Evolutionary conservation across 2,797 vertebrate species (phyloP).

Genomic region (Parauchenoglanis ngamensis): DNA sequence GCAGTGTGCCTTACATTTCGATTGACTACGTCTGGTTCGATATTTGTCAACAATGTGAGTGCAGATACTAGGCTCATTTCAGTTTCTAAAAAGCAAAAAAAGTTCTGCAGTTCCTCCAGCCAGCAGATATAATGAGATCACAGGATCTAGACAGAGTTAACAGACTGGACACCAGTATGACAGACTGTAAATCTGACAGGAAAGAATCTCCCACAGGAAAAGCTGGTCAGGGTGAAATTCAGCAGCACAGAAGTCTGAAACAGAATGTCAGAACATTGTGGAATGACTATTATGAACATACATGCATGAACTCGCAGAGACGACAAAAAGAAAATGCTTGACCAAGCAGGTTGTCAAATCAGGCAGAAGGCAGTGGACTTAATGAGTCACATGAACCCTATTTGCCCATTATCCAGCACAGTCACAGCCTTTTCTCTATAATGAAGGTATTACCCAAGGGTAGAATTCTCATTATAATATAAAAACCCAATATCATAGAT

Average conservation of each 20-base stretch:
- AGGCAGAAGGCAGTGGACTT: neutral
- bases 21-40: neutral
- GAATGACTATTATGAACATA: neutral
- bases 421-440: neutral
- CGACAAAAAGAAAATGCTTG: neutral
- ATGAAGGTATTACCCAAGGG: neutral
- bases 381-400: neutral
- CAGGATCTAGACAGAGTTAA: neutral
- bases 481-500: neutral
- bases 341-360: neutral
- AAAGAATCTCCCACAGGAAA: neutral
- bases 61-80: neutral
- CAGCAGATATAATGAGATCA: neutral
- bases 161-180: neutral
- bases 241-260: neutral
- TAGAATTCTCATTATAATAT: neutral
- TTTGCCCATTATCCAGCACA: neutral
- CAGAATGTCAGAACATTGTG: neutral
- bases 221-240: neutral
- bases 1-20: neutral
- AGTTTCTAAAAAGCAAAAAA: neutral
- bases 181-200: neutral
- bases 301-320: neutral
- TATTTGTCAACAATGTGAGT: neutral
- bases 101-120: neutral